A percentile compares a stretch with the other conserved stretches of the same genome.
These are phyloP conservation scores for Drosophila prolongata DNA, from an alignment of 2,888 invertebrate genomes.

Conservation along the genomic window DNA sequence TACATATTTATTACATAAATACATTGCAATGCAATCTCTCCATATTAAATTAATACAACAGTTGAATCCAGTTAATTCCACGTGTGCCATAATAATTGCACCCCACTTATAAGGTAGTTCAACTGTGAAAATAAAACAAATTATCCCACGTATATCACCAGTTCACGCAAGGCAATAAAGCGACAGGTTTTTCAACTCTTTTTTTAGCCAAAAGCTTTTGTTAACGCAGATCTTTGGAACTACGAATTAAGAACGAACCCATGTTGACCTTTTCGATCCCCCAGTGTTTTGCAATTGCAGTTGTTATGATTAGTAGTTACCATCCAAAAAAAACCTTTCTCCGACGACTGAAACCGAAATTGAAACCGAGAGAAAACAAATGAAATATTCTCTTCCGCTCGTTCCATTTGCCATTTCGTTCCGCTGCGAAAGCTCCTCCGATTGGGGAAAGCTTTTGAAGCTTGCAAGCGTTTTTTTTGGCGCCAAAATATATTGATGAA, in stretches of 20 bases:
- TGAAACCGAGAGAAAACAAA: not conserved
- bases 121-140: slow-evolving; percentile 13
- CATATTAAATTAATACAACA: not conserved
- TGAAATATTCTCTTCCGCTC: not conserved
- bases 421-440: slow-evolving; percentile 26
- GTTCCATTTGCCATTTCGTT: slow-evolving; percentile 37
- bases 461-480: slow-evolving; percentile 29
- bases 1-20: too few species aligned
- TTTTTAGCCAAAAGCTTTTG: not conserved
- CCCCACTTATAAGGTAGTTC: slow-evolving; percentile 21
- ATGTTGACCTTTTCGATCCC: slow-evolving; percentile 3
- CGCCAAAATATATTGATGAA: slow-evolving; percentile 36
- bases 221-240: not conserved
- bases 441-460: slow-evolving; percentile 22
- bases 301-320: not conserved
- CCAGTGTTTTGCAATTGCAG: slow-evolving; percentile 5
- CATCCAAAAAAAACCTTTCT: not conserved
- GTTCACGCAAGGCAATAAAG: slow-evolving; percentile 15
- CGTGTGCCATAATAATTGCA: slow-evolving; percentile 19
- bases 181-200: slow-evolving; percentile 12
- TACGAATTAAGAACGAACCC: slow-evolving; percentile 1
- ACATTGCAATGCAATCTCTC: not conserved
- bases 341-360: slow-evolving; percentile 9
- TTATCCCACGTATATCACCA: slow-evolving; percentile 12
- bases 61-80: slow-evolving; percentile 5